phyloP scores from a whole-genome alignment of 2,797 vertebrate genomes.

The Muscicapa striata region DNA sequence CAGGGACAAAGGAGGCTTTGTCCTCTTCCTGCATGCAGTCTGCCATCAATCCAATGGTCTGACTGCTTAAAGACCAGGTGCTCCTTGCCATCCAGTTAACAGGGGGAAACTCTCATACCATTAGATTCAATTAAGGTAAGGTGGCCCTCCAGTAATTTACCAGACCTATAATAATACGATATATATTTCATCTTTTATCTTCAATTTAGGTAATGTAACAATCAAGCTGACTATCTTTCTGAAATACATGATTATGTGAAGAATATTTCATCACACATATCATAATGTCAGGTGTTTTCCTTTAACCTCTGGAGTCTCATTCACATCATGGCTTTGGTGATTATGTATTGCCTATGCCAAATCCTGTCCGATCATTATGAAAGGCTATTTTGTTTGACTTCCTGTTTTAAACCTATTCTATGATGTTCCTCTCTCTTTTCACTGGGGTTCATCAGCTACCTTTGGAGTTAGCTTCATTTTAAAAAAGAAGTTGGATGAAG shows the following conservation, averaged over 20 bases:
- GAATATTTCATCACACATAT: constrained; percentile 15
- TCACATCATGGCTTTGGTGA: not conserved
- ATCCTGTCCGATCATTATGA: not conserved
- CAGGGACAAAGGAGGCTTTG: not conserved
- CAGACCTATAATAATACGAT: not conserved
- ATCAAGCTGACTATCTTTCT: constrained; percentile 2
- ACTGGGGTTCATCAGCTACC: not conserved
- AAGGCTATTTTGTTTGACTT: constrained; percentile 7
- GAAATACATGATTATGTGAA: not conserved
- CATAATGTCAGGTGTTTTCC: not conserved
- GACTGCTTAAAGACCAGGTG: not conserved
- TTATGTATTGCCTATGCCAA: constrained; percentile 47
- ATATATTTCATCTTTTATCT: constrained; percentile 34
- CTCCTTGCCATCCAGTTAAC: not conserved
- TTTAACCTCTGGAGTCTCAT: constrained; percentile 19
- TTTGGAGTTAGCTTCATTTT: not conserved
- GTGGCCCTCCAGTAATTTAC: not conserved
- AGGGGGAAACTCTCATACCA: not conserved
- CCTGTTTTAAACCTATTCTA: constrained; percentile 7
- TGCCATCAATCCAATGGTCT: not conserved
- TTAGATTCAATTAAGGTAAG: not conserved
- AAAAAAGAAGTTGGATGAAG: not conserved
- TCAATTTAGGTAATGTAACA: constrained; percentile 38
- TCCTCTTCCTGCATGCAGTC: not conserved
- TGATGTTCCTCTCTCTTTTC: not conserved